Conservation (phyloP, 2,797 vertebrate genomes). For the Sphaeramia orbicularis region DNA sequence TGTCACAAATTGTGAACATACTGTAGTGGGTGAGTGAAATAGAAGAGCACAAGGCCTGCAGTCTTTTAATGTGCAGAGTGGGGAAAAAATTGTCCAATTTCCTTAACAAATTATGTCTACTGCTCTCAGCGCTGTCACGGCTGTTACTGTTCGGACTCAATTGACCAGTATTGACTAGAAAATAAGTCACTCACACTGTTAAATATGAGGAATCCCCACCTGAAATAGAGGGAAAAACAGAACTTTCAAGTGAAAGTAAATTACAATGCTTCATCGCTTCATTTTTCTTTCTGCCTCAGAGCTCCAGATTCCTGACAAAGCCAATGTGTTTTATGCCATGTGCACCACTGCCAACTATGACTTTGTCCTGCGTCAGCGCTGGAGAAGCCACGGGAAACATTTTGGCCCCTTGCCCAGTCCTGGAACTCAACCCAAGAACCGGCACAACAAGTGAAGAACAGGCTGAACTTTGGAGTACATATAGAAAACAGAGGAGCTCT, state of each 20-base stretch:
- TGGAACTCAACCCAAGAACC: constrained; percentile 48
- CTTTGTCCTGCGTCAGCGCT: constrained; percentile 87
- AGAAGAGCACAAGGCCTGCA: no score
- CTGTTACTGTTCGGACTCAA: neutral
- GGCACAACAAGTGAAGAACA: constrained; percentile 63
- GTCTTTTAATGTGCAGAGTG: no score
- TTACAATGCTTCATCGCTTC: neutral
- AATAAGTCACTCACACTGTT: neutral
- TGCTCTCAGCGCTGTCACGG: no score
- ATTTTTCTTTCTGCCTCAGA: constrained; percentile 75
- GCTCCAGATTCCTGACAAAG: constrained; percentile 90
- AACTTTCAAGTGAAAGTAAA: neutral
- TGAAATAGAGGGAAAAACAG: neutral
- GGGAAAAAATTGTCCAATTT: no score
- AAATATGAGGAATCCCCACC: neutral
- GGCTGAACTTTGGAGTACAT: neutral
- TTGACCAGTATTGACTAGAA: no score
- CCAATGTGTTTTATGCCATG: constrained; percentile 96
- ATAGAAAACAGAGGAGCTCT: neutral
- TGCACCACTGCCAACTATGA: constrained; percentile 87
- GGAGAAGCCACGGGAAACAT: constrained; percentile 61
- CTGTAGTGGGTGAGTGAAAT: no score
- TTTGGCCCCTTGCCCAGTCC: constrained; percentile 67
- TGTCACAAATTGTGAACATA: no score
- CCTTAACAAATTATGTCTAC: no score